Conservation (phyloP, 1,140 invertebrate species). For the Macrobrachium rosenbergii region DNA sequence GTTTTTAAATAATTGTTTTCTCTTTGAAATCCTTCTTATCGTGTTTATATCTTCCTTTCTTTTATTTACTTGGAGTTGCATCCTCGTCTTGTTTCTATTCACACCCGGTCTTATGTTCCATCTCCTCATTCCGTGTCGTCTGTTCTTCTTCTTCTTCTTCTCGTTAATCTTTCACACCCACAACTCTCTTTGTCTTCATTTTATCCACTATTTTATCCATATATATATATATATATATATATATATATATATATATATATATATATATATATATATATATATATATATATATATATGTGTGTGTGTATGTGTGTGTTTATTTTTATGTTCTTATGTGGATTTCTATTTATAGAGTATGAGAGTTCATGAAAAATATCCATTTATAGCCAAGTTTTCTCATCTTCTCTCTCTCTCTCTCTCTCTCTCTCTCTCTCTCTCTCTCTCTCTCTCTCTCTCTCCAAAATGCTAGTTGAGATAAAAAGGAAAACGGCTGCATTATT, state of each 20-base stretch:
- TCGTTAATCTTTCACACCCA: background rate
- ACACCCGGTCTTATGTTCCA: background rate
- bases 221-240: slow-evolving; percentile 14
- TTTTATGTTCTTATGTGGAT: background rate
- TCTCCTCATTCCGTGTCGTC: background rate
- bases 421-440: no score
- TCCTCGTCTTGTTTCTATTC: background rate
- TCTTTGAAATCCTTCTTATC: background rate
- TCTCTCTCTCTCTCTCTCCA: no score
- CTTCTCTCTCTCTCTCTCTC: no score
- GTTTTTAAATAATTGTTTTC: background rate
- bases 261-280: slow-evolving; percentile 17
- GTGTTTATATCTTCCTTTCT: background rate
- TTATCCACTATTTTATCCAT: background rate
- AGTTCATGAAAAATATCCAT: no score
- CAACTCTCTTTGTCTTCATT: background rate
- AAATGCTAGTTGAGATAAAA: no score
- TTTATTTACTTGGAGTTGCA: background rate
- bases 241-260: slow-evolving; percentile 17
- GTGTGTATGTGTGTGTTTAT: background rate
- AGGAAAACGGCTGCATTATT: no score
- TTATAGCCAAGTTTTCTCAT: no score
- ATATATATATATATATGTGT: slow-evolving; percentile 8
- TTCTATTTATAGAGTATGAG: no score
- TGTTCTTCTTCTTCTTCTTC: background rate